Evolutionary conservation across 2,888 invertebrate genomes (phyloP).

Genomic region (Entomobrya multifasciata): DNA sequence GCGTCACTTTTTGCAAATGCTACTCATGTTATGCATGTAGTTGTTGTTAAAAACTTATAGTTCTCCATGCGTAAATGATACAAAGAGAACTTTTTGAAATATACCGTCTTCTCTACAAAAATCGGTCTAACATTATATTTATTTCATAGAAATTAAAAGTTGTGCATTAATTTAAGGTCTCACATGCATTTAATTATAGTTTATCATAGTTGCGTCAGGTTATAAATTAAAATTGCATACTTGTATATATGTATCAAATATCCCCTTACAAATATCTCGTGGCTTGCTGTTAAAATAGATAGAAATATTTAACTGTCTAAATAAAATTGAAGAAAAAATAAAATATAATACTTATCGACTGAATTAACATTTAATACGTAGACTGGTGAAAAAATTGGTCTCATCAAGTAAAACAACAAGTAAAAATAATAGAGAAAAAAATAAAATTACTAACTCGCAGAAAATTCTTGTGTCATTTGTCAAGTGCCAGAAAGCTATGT

Average conservation of each 20-base stretch:
- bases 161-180: not conserved
- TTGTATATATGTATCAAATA: not conserved
- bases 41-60: too few relatives aligned
- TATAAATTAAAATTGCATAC: not conserved
- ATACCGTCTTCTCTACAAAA: not conserved
- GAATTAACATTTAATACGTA: slow-evolving; percentile 13
- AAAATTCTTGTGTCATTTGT: slow-evolving; percentile 41
- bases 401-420: slow-evolving; percentile 6
- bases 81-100: not conserved
- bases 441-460: not conserved
- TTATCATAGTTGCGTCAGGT: not conserved
- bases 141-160: not conserved
- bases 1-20: too few relatives aligned
- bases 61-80: not conserved
- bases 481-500: slow-evolving; percentile 41
- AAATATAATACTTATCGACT: slow-evolving; percentile 3
- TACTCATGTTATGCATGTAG: too few relatives aligned
- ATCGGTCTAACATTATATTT: not conserved
- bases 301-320: not conserved
- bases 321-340: too few relatives aligned
- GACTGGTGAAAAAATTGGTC: slow-evolving; percentile 50
- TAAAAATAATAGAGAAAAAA: not conserved
- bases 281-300: too few relatives aligned
- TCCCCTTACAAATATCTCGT: not conserved
- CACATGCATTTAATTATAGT: not conserved